phyloP scores from a whole-genome alignment of 2,797 vertebrate species.

The Phrynocephalus guinanensis region DNA sequence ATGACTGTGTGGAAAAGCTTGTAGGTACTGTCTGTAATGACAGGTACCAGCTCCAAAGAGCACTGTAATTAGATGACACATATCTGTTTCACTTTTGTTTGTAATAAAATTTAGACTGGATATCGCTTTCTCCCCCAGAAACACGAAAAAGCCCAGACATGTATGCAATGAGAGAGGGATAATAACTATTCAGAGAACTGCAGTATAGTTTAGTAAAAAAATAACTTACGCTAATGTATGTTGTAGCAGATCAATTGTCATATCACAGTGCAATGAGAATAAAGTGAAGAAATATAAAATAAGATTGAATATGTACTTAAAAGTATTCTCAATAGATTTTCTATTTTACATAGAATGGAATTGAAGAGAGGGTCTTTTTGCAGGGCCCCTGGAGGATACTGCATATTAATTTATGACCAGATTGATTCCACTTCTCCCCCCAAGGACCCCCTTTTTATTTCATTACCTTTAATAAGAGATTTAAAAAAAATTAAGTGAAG shows the following conservation, averaged over 20 bases:
- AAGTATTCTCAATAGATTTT: constrained; percentile 5
- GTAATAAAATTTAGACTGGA: neutral
- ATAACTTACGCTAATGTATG: neutral
- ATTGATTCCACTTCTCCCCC: neutral
- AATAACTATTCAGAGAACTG: neutral
- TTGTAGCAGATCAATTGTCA: neutral
- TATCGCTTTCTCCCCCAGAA: neutral
- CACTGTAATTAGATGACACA: neutral
- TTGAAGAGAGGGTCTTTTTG: neutral
- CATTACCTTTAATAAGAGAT: neutral
- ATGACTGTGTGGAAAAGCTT: neutral
- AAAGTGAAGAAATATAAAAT: neutral
- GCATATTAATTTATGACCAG: rapidly evolving
- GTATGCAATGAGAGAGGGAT: neutral
- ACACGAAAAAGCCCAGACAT: neutral
- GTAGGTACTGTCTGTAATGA: neutral
- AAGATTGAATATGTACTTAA: neutral
- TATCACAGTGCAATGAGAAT: neutral
- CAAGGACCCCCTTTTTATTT: neutral
- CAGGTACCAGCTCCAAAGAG: neutral
- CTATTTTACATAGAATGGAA: neutral
- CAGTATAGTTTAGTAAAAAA: neutral
- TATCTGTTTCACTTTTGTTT: constrained; percentile 10
- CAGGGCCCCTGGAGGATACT: neutral
- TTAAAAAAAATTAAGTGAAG: constrained; percentile 25